Evolutionary conservation across 2,113 vertebrate genomes (phyloP).

Genomic region (Zosterops lateralis): DNA sequence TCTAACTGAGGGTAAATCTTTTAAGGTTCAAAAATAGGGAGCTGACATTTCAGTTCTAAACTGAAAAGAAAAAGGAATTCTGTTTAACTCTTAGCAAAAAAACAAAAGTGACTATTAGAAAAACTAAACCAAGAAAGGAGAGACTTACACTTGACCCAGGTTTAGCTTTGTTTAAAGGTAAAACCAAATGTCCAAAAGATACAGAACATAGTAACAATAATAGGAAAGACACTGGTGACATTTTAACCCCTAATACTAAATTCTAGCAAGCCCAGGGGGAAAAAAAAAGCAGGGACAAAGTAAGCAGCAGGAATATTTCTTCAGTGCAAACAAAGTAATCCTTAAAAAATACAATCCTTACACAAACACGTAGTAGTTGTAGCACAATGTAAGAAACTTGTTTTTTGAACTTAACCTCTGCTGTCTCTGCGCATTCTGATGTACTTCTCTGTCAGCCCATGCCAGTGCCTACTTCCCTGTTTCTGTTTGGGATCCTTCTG

Average conservation of each 20-base stretch:
- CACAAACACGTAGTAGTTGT: background rate
- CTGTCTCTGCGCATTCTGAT: background rate
- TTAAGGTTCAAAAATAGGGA: background rate
- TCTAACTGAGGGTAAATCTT: background rate
- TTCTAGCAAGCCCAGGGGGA: background rate
- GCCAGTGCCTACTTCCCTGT: background rate
- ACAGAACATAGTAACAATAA: background rate
- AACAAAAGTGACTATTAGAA: background rate
- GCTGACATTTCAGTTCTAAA: background rate
- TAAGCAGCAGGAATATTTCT: background rate
- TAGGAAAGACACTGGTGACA: background rate
- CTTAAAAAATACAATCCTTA: background rate
- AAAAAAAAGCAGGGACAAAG: background rate
- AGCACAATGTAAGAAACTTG: background rate
- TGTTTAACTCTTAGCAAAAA: background rate
- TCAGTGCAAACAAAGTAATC: background rate
- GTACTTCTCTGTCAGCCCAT: background rate
- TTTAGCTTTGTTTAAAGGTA: background rate
- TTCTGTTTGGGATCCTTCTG: constrained; percentile 6
- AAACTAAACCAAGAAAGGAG: background rate
- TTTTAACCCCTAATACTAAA: background rate
- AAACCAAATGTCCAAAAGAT: background rate
- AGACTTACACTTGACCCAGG: background rate
- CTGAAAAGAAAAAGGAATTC: background rate
- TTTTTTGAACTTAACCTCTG: background rate